Percentiles rank a stretch among this genome's conserved stretches.
These are phyloP conservation scores for Hymenopus coronatus DNA, from an alignment of 2,888 invertebrate species.

Conservation along the genomic window DNA sequence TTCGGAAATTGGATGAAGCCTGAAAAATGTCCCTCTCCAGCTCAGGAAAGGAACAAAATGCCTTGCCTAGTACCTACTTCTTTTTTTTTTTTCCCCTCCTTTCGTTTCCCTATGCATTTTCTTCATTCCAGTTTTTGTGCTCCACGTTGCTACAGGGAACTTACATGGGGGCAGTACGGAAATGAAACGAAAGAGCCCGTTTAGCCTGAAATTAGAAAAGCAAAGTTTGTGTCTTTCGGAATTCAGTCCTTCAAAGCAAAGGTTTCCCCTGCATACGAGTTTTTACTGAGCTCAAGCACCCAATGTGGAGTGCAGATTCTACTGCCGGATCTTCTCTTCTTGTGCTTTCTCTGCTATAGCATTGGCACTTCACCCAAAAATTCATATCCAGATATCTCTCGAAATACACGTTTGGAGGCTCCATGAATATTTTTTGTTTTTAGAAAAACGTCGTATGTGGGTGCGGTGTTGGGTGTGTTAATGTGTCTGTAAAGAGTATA, in stretches of 20 bases:
- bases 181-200: not conserved
- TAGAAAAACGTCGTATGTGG: too few species aligned
- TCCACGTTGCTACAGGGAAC: not conserved
- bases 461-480: too few species aligned
- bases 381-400: too few species aligned
- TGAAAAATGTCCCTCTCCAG: slow-evolving; percentile 47
- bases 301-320: too few species aligned
- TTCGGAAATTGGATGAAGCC: slow-evolving; percentile 53
- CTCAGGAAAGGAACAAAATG: slow-evolving; percentile 28
- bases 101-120: slow-evolving; percentile 1
- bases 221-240: not conserved
- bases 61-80: slow-evolving; percentile 19
- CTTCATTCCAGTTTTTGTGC: slow-evolving; percentile 4
- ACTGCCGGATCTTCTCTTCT: too few species aligned
- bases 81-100: not conserved
- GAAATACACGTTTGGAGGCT: too few species aligned
- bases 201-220: not conserved
- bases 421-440: too few species aligned
- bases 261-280: too few species aligned
- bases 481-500: too few species aligned
- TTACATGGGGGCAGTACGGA: not conserved
- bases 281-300: too few species aligned
- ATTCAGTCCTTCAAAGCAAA: not conserved
- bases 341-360: too few species aligned
- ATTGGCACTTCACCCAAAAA: too few species aligned